Percentiles rank a stretch among this genome's conserved stretches.
These are phyloP conservation scores for Esox niger DNA, from an alignment of 2,113 vertebrate species.

Conservation along the genomic window DNA sequence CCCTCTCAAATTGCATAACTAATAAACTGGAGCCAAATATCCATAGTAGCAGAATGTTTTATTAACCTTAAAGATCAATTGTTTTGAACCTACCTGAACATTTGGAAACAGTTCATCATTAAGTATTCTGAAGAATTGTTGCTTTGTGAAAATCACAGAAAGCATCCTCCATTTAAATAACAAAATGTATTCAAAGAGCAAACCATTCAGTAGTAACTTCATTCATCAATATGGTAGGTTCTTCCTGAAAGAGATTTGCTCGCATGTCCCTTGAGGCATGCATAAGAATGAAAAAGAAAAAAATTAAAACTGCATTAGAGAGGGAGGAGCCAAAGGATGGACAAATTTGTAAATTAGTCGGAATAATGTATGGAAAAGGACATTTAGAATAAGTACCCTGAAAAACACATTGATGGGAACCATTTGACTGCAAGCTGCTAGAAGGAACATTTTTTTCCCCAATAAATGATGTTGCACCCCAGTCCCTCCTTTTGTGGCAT, in stretches of 20 bases:
- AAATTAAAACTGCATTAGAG: background rate
- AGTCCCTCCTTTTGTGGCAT: too few relatives aligned
- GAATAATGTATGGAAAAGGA: background rate
- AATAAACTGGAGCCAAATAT: conserved; percentile 3
- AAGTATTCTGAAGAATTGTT: conserved; percentile 18
- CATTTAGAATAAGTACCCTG: background rate
- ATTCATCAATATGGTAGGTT: conserved; percentile 14
- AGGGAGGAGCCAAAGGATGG: background rate
- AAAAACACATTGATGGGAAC: too few relatives aligned
- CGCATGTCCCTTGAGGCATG: conserved; percentile 2
- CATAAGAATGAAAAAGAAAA: too few relatives aligned
- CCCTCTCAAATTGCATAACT: background rate
- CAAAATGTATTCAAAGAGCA: conserved; percentile 8
- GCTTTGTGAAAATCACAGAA: conserved; percentile 1
- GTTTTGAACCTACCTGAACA: conserved; percentile 32
- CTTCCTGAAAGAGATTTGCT: background rate
- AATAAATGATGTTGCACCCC: too few relatives aligned
- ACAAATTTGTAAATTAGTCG: background rate
- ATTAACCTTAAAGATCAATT: conserved; percentile 25
- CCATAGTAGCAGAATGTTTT: background rate
- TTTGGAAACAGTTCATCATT: conserved; percentile 39
- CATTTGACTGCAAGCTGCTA: too few relatives aligned
- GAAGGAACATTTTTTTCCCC: too few relatives aligned
- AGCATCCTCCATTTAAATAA: conserved; percentile 2
- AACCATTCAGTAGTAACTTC: conserved; percentile 27